Conservation (phyloP, 2,113 vertebrate species). For the Chaenocephalus aceratus region DNA sequence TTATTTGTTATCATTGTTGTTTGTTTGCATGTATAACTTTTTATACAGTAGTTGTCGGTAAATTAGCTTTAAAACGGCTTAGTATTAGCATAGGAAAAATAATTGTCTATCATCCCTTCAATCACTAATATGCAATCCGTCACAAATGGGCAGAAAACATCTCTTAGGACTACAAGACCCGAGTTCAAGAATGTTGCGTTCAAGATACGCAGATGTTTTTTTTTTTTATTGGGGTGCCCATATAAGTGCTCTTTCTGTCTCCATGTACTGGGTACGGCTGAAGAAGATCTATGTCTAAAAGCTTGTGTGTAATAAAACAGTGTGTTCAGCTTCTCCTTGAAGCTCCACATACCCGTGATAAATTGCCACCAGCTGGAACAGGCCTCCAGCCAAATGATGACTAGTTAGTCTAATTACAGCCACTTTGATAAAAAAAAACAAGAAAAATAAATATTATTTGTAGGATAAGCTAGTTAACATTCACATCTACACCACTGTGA, state of each 20-base stretch:
- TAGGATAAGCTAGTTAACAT: background rate
- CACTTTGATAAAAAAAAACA: background rate
- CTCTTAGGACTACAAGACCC: background rate
- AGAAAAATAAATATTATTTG: background rate
- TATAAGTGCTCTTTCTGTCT: background rate
- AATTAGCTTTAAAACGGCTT: too few relatives aligned
- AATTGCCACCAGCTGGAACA: constrained; percentile 46
- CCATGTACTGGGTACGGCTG: background rate
- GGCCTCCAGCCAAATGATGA: constrained; percentile 25
- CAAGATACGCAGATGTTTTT: too few relatives aligned
- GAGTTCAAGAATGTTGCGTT: background rate
- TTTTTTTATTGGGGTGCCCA: too few relatives aligned
- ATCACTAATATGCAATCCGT: too few relatives aligned
- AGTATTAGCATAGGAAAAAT: too few relatives aligned
- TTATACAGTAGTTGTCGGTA: too few relatives aligned
- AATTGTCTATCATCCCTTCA: too few relatives aligned
- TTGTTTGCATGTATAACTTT: too few relatives aligned
- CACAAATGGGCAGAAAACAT: background rate
- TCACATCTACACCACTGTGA: background rate
- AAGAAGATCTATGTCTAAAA: background rate
- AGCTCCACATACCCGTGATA: constrained; percentile 16
- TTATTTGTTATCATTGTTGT: too few relatives aligned
- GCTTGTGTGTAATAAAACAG: background rate
- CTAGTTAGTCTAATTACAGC: constrained; percentile 10
- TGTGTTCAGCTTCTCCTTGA: background rate